Evolutionary conservation across 2,113 vertebrate genomes (phyloP).

Genomic region (Condylura cristata): DNA sequence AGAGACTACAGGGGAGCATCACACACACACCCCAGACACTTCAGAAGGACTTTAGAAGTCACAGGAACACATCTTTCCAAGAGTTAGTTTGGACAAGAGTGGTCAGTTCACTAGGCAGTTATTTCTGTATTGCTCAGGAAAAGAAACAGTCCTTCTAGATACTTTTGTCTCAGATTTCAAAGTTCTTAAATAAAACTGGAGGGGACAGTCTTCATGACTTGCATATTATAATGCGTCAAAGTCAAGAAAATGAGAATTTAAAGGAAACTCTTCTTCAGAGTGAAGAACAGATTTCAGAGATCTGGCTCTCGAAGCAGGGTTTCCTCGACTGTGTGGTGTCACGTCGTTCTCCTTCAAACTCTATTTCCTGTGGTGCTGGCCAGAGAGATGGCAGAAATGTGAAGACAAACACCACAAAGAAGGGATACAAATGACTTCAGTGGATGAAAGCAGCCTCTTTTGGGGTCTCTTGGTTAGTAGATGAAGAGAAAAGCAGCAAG

Average conservation of each 20-base stretch:
- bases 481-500: not conserved
- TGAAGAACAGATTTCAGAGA: not conserved
- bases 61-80: not conserved
- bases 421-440: not conserved
- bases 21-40: not conserved
- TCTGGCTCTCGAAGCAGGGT: not conserved
- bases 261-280: not conserved
- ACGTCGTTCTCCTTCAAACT: not conserved
- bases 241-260: not conserved
- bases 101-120: not conserved
- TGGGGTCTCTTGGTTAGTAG: not conserved
- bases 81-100: not conserved
- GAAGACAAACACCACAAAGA: not conserved
- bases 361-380: too few species aligned
- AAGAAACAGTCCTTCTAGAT: not conserved
- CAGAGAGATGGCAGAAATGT: not conserved
- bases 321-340: not conserved
- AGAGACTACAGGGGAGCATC: too few species aligned
- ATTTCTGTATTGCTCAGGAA: not conserved
- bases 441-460: not conserved
- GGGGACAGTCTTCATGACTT: too few species aligned
- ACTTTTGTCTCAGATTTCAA: not conserved
- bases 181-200: too few species aligned
- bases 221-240: too few species aligned
- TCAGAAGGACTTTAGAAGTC: not conserved